Evolutionary conservation across 2,888 invertebrate species (phyloP), one percentile per base, ranked within the genome.

Genomic region (Ornithoptera priamus): DNA sequence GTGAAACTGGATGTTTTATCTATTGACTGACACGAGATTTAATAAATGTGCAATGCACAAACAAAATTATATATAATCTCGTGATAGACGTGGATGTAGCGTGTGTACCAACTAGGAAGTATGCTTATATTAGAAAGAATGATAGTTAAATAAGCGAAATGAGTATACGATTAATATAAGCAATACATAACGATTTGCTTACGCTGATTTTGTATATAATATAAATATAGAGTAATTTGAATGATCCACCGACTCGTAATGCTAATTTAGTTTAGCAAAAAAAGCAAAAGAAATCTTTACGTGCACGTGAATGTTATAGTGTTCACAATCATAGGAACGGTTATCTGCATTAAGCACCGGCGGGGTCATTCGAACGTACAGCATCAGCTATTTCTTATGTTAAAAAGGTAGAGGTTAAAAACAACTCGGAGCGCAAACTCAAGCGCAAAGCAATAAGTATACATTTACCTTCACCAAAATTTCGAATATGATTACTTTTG

Each of bases 391-490:
- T 75, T 76, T 74, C 73, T 62, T 85, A 85, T 87, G 84, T 85
- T 78, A 82, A 80, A 83, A 50, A 50, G n/a, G 7, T 57, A 57
- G 39, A 84, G 81, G 81, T 81, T 87, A 75, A 69, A 85, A 85
- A 80, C 82, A 74, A 57, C 84, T 57, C 81, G 77, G 82, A 82
- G 86, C 87, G 87, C 89, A 87, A 87, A 88, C 88, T 81, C 72
- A 90, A 89, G 90, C 88, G 86, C 87, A 85, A 90, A 92, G 92
- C 90, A 85, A 88, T 88, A 88, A 91, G 86, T 90, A 84, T 88
- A 90, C 89, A 89, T 90, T 90, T 92, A 94, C 94, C 94, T 93
- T 94, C 94, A 84, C 94, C 94, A 88, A 94, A 94, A 87, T 92
- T 93, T 83, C 93, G 93, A 85, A 93, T 93, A 86, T 93, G 93